phyloP scores from a whole-genome alignment of 2,113 vertebrate species.

The Brienomyrus brachyistius region DNA sequence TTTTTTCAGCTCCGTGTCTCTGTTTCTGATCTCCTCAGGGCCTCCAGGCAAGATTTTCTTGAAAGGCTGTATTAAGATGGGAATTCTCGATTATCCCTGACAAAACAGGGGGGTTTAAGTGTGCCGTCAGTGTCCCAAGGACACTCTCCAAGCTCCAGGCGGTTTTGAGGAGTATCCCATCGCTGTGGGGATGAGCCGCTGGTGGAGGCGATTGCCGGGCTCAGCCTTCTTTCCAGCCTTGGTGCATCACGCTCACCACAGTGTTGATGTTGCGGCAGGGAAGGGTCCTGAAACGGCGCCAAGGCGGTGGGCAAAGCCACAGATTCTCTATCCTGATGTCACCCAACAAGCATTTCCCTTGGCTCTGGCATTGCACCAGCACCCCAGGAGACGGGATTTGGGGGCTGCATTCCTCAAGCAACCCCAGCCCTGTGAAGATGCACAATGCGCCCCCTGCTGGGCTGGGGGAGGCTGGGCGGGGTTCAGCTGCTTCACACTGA shows the following conservation, averaged over 20 bases:
- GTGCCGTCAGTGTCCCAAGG: not conserved
- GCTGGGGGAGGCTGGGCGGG: not conserved
- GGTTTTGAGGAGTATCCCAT: not conserved
- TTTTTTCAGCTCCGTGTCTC: not conserved
- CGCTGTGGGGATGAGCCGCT: not conserved
- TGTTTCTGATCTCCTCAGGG: conserved; percentile 18
- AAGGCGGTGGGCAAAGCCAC: not conserved
- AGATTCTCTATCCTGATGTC: conserved; percentile 2
- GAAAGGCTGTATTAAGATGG: conserved; percentile 1
- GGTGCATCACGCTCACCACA: not conserved
- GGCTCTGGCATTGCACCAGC: not conserved
- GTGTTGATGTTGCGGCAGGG: not conserved
- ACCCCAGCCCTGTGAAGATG: not conserved
- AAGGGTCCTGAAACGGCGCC: not conserved
- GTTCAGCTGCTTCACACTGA: not conserved
- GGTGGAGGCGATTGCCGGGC: not conserved
- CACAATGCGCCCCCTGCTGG: not conserved
- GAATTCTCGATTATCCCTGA: conserved; percentile 14
- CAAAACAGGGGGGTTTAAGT: conserved; percentile 16
- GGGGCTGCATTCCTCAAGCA: not conserved
- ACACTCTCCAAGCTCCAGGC: not conserved
- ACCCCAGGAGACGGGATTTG: not conserved
- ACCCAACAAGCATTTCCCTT: not conserved
- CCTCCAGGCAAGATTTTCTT: conserved; percentile 18
- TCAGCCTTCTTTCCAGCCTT: too few relatives aligned